phyloP scores from a whole-genome alignment of 1,140 invertebrate genomes.

The Trichonephila inaurata region DNA sequence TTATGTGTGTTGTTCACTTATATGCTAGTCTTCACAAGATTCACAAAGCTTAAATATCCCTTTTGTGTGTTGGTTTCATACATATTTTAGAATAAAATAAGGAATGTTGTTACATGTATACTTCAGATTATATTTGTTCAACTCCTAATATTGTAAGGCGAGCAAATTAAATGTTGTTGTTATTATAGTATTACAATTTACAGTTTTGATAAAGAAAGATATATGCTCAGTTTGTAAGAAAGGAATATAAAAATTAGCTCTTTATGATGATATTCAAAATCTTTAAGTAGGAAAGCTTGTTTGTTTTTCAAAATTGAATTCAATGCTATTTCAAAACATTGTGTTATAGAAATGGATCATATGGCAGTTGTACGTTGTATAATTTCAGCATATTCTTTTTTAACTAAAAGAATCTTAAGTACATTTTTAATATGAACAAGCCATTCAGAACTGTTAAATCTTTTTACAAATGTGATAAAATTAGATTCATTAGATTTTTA shows the following conservation, averaged over 20 bases:
- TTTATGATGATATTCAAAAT: slow-evolving; percentile 2
- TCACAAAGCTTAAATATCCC: slow-evolving; percentile 59
- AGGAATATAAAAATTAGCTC: slow-evolving; percentile 35
- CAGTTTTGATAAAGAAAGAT: slow-evolving; percentile 76
- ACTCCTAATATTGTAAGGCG: slow-evolving; percentile 75
- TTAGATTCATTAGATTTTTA: background rate
- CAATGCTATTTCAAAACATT: background rate
- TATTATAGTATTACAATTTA: slow-evolving; percentile 76
- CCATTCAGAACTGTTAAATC: background rate
- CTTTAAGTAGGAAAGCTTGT: background rate
- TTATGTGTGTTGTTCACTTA: slow-evolving; percentile 58
- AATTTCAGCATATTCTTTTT: background rate
- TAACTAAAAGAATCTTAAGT: background rate
- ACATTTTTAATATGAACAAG: background rate
- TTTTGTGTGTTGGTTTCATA: slow-evolving; percentile 66
- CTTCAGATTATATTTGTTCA: slow-evolving; percentile 75
- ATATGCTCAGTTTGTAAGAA: slow-evolving; percentile 74
- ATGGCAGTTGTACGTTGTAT: background rate
- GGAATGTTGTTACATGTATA: slow-evolving; percentile 75
- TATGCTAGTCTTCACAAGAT: slow-evolving; percentile 55
- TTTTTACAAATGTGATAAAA: background rate
- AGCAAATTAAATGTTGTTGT: slow-evolving; percentile 77
- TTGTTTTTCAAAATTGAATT: slow-evolving; percentile 25
- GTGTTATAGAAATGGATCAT: background rate
- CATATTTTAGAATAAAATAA: slow-evolving; percentile 72